Evolutionary conservation across 1,140 invertebrate genomes (phyloP), one percentile per base, ranked within the genome.

Genomic region (Lysiphlebus fabarum): DNA sequence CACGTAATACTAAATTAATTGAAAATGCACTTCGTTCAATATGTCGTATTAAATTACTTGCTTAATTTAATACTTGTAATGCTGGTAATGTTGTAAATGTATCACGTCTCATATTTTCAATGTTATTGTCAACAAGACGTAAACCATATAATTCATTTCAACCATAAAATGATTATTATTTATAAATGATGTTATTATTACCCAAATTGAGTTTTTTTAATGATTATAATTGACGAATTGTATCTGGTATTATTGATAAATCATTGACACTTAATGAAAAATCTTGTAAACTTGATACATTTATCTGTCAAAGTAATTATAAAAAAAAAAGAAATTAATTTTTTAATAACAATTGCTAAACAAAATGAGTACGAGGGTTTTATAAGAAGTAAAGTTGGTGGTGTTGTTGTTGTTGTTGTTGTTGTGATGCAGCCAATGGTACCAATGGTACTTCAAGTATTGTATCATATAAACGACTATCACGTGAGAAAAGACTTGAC

Each of bases 1-100:
- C 92, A 75, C 93, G 89, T 47, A 96, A 82, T 71, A 88, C 88
- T 6, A 82, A 80, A 67, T 92, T 89, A 59, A 84, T 84, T 65
- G 89, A 86, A 73, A 96, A 95, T 11, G 91, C 87, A 44, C 89
- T 90, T 36, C 87, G 86, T 66, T 95, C 91, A 26, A 96, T 85
- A 59, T 83, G 82, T 47, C 86, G 82, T 26, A 96, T 87, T 71
- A 84, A 86, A 82, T 96, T 96, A 60, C 90, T 84, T 10, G 92
- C 91, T 62, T 96, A 81, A 81, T 95, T 95, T 48, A 96, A 81
- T 65, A 94, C 92, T 74, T 93, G 90, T 43, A 96, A 78, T 5
- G 86, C 86, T 11, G 91, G 90, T 59, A 95, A 75, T 64, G 90
- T 85, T n/a, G 85, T 80, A 70, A 96, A 93, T 10, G 88, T 85